Evolutionary conservation across 2,888 invertebrate species (phyloP), one percentile per base, ranked within the genome.

Genomic region (Eubasilissa splendida): DNA sequence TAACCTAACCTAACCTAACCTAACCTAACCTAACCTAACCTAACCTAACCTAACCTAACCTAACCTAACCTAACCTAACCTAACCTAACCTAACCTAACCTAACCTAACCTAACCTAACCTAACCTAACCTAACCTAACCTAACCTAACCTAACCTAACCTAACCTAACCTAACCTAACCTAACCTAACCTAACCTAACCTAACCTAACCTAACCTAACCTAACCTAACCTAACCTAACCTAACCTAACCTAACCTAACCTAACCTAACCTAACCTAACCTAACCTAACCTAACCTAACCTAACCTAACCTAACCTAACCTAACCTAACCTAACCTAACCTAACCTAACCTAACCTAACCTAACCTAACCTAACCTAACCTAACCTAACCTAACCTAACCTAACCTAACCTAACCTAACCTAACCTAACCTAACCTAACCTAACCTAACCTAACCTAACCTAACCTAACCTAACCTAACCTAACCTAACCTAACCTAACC

Each of bases 211-310:
- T 68, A 68, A 68, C 68, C 65, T 65, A 65, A 65, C 65, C 65
- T 65, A 65, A 65, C 65, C 65, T 65, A 68, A 68, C 68, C 68
- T 68, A 68, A 68, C 68, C 68, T 68, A 68, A 68, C 68, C 68
- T 68, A 68, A 68, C 68, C 68, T 68, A 68, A 68, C 68, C 68
- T 68, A 68, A 68, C 68, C 68, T 68, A 68, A 68, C 68, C 68
- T 68, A 73, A 73, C 73, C 73, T 73, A 73, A 73, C 73, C 73
- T 73, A 73, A 73, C 73, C 73, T 73, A 73, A 73, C 73, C 73
- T 73, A 73, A 73, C 73, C 73, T 73, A 73, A 73, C 73, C 73
- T 58, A 58, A 73, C 73, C 73, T 58, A 58, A 73, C 73, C 73
- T 58, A 58, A 73, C n/a, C n/a, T n/a, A n/a, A n/a, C n/a, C n/a